Evolutionary conservation across 2,888 invertebrate genomes (phyloP).

Genomic region (Mycogona germanica): DNA sequence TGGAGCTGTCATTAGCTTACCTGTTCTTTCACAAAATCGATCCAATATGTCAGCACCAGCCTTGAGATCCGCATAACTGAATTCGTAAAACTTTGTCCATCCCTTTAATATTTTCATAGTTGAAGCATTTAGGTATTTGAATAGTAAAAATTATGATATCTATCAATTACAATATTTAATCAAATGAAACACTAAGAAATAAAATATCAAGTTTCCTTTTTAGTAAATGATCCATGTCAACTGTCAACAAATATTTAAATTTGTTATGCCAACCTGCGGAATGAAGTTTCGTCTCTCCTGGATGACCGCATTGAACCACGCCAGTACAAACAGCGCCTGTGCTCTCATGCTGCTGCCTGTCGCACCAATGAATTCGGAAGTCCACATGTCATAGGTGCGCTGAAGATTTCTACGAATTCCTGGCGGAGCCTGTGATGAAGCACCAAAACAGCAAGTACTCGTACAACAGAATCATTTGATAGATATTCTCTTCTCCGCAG

Average conservation of each 20-base stretch:
- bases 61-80: constrained; percentile 64
- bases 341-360: constrained; percentile 26
- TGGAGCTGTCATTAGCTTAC: constrained; percentile 29
- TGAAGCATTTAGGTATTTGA: too few species aligned
- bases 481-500: too few species aligned
- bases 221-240: too few species aligned
- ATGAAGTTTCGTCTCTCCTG: constrained; percentile 81
- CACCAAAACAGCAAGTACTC: neutral
- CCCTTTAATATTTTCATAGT: constrained; percentile 50
- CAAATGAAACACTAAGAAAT: too few species aligned
- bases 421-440: constrained; percentile 51
- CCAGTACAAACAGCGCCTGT: constrained; percentile 56
- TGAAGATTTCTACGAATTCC: constrained; percentile 71
- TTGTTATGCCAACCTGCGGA: constrained; percentile 44
- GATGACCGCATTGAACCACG: constrained; percentile 78
- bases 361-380: constrained; percentile 36
- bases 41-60: constrained; percentile 55
- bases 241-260: neutral
- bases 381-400: constrained; percentile 60
- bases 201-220: too few species aligned
- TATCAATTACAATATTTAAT: too few species aligned
- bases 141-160: too few species aligned
- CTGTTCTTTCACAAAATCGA: constrained; percentile 35
- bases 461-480: too few species aligned
- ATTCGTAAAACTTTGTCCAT: constrained; percentile 82